Evolutionary conservation across 1,140 invertebrate species (phyloP).

Genomic region (Drosophila melanica): DNA sequence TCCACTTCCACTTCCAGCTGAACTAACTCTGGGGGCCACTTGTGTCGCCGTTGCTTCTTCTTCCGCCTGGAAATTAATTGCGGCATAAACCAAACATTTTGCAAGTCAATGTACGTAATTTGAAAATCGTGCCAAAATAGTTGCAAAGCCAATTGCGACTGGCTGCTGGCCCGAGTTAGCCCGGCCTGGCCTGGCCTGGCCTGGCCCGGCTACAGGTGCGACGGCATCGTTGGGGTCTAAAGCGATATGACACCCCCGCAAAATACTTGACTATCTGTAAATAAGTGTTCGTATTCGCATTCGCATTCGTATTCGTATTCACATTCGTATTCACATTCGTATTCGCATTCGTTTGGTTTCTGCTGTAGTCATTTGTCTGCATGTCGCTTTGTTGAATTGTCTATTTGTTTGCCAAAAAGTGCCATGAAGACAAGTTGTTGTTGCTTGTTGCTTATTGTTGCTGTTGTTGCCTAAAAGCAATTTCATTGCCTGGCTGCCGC

Average conservation of each 20-base stretch:
- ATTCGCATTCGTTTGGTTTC: constrained; percentile 36
- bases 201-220: constrained; percentile 55
- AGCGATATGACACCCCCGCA: constrained; percentile 70
- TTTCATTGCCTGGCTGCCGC: constrained; percentile 54
- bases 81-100: constrained; percentile 82
- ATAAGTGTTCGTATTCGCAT: constrained; percentile 27
- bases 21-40: constrained; percentile 34
- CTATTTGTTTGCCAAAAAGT: constrained; percentile 82
- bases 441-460: constrained; percentile 37
- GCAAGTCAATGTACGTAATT: constrained; percentile 82
- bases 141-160: constrained; percentile 60
- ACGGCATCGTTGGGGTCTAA: constrained; percentile 18
- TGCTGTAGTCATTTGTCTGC: constrained; percentile 76
- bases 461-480: constrained; percentile 64
- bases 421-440: constrained; percentile 80
- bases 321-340: neutral
- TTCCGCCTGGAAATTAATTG: constrained; percentile 80
- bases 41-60: constrained; percentile 47
- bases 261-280: constrained; percentile 49
- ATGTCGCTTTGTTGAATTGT: constrained; percentile 79
- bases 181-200: too few species aligned
- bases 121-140: constrained; percentile 82
- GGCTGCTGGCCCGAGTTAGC: too few species aligned
- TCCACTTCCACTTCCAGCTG: constrained; percentile 16
- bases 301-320: constrained; percentile 28